Conservation (phyloP, 2,113 vertebrate species). For the Cricetomys ansorgei region DNA sequence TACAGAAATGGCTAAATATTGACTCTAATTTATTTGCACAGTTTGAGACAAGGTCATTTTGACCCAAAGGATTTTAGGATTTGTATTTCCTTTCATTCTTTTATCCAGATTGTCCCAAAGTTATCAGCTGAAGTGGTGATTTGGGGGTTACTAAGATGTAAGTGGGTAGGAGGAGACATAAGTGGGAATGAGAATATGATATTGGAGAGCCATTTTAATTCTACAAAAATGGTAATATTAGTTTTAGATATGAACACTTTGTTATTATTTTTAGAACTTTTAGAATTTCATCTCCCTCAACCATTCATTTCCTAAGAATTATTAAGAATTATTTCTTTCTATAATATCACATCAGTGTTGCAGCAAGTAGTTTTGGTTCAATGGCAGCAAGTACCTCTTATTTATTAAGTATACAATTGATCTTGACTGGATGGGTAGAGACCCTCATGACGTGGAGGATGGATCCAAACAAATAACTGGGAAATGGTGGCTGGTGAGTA, state of each 20-base stretch:
- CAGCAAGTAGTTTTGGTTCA: neutral
- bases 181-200: neutral
- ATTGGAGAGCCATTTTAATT: neutral
- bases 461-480: neutral
- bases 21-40: neutral
- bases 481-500: neutral
- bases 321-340: slow-evolving; percentile 4
- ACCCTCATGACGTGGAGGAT: neutral
- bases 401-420: slow-evolving; percentile 6
- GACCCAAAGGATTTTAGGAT: neutral
- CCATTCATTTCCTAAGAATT: slow-evolving; percentile 2
- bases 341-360: neutral
- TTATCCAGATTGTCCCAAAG: neutral
- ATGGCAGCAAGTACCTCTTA: neutral
- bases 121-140: neutral
- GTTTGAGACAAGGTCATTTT: neutral
- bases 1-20: neutral
- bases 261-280: neutral
- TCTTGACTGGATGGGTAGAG: neutral
- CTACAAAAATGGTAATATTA: neutral
- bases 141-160: neutral
- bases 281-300: neutral
- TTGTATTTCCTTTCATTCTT: neutral
- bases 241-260: neutral
- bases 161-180: neutral